Base-by-base conservation (phyloP, 2,888 invertebrate species). In the Fragum fragum region DNA sequence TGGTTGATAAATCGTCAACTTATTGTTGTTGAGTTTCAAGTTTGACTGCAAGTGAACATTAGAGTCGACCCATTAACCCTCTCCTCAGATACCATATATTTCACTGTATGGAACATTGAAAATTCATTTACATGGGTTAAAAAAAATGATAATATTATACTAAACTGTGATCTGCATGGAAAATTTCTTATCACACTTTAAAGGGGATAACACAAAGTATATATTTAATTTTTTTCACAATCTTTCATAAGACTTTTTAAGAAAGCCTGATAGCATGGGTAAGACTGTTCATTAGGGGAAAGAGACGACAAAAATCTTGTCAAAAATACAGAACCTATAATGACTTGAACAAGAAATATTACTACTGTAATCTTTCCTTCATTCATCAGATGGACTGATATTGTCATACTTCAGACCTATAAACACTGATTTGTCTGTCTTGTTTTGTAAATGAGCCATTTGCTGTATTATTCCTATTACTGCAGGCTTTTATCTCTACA, bases 1-100 rank as follows among this genome's bases (percentile, higher is more conserved):
- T 73, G 29, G 47, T 32, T 81, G 81, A 81, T 57, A 57, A 57
- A 57, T 57, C 26, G 26, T 57, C 57, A 57, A 57, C 57, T 57
- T 57, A 57, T 57, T 57, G 57, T 57, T 57, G 14, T 11, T 6
- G 23, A 14, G 23, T 23, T 14, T 6, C 57, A 21, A 57, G 9
- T 57, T 57, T 9, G 57, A 57, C 57, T 57, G 57, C 28, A 57
- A 57, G 57, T 57, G 57, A 23, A 57, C 57, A 57, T 57, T 57
- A 57, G 57, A 57, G 57, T 57, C 28, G 57, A 57, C 57, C 57
- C 57, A 23, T 57, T 23, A 26, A 57, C 57, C 57, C 26, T 57
- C 11, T 9, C 23, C n/a, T 14, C n/a, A 5, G 11, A 23, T 6
- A 14, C n/a, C 57, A 26, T 23, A 57, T 57, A 57, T 57, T 26